Conservation (phyloP, 2,888 invertebrate genomes). For the Plagodis pulveraria region DNA sequence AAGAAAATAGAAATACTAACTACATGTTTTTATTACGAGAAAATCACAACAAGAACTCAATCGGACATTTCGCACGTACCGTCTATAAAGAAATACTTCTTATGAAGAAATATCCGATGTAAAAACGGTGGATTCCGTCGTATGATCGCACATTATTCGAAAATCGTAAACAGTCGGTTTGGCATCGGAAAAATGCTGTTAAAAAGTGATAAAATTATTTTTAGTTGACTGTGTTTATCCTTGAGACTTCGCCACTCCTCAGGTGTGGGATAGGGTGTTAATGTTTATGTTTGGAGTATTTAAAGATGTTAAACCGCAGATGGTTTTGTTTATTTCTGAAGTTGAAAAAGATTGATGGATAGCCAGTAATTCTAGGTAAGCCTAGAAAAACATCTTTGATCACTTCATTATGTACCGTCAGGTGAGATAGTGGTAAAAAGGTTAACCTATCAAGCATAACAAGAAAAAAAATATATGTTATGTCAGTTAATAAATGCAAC, state of each 20-base stretch:
- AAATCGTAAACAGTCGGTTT: conserved; percentile 25
- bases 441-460: too few relatives aligned
- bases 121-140: conserved; percentile 13
- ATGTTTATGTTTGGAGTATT: conserved; percentile 15
- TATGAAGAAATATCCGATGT: conserved; percentile 12
- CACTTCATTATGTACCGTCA: too few relatives aligned
- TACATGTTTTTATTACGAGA: conserved; percentile 6
- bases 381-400: too few relatives aligned
- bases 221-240: conserved; percentile 27
- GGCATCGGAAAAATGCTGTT: conserved; percentile 34
- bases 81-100: conserved; percentile 17
- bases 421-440: too few relatives aligned
- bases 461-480: too few relatives aligned
- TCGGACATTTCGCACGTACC: conserved; percentile 15
- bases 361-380: too few relatives aligned
- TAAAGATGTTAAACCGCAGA: conserved; percentile 14
- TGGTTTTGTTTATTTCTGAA: conserved; percentile 10
- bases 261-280: conserved; percentile 18
- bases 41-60: conserved; percentile 14
- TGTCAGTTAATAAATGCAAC: too few relatives aligned
- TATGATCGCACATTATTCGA: conserved; percentile 23
- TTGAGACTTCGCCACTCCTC: conserved; percentile 15
- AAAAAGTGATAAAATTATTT: conserved; percentile 38
- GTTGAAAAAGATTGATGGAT: not conserved
- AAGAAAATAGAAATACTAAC: conserved; percentile 8